Conservation (phyloP, 2,113 vertebrate genomes). For the Cyprinus carpio region DNA sequence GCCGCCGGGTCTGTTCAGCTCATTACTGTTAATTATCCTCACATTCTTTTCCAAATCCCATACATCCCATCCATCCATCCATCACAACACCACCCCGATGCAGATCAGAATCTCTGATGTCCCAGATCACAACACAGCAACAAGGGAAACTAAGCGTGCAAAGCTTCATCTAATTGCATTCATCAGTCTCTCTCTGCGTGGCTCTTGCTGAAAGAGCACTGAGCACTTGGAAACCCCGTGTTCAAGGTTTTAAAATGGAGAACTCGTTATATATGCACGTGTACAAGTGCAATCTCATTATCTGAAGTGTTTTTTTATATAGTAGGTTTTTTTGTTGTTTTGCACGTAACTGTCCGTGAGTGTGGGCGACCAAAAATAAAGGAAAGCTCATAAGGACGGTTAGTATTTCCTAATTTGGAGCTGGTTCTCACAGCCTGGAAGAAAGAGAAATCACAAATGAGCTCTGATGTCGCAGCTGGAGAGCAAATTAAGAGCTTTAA, state of each 20-base stretch:
- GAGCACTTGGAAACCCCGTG: not conserved
- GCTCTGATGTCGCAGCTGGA: not conserved
- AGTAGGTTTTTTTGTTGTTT: not conserved
- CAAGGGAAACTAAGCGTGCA: not conserved
- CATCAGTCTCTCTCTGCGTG: not conserved
- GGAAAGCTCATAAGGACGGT: not conserved
- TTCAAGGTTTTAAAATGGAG: not conserved
- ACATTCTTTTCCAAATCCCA: not conserved
- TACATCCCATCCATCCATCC: not conserved
- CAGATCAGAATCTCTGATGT: not conserved
- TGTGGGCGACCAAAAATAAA: not conserved
- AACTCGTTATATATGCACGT: not conserved
- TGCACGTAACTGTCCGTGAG: not conserved
- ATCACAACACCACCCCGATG: not conserved
- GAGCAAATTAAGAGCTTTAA: not conserved
- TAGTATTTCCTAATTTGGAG: not conserved
- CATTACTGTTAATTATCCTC: conserved; percentile 25
- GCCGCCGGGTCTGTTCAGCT: not conserved
- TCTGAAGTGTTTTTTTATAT: not conserved
- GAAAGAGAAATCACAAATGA: not conserved
- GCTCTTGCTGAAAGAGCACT: not conserved
- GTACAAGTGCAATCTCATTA: conserved; percentile 7
- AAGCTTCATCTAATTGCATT: not conserved
- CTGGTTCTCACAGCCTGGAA: not conserved
- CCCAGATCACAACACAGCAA: not conserved